Evolutionary conservation across 2,113 vertebrate species (phyloP).

Genomic region (Mixornis gularis): DNA sequence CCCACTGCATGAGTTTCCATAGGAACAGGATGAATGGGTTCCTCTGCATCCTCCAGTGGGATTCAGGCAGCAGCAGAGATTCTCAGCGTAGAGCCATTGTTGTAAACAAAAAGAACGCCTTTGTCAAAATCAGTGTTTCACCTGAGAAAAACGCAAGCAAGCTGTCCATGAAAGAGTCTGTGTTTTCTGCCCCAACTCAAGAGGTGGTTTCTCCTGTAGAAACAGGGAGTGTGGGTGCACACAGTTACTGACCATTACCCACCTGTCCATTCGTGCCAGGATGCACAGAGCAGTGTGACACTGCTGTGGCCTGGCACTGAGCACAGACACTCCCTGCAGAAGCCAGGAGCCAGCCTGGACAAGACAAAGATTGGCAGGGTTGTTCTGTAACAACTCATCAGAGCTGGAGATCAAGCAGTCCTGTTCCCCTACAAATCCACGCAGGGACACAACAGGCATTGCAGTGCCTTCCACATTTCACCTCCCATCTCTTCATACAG

Average conservation of each 20-base stretch:
- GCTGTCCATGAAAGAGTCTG: neutral
- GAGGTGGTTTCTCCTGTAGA: neutral
- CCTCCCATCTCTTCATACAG: neutral
- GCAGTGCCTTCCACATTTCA: neutral
- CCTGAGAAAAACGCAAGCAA: neutral
- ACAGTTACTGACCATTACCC: rapidly evolving
- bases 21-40: slow-evolving; percentile 15
- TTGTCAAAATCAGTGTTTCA: neutral
- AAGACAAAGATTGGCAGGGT: rapidly evolving
- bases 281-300: neutral
- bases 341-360: neutral
- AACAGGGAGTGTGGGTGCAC: neutral
- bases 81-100: neutral
- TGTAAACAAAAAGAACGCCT: neutral
- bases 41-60: neutral
- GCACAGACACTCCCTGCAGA: neutral
- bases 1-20: slow-evolving; percentile 24
- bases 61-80: neutral
- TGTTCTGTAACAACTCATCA: neutral
- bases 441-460: neutral
- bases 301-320: neutral
- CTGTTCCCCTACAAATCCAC: rapidly evolving
- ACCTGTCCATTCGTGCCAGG: rapidly evolving
- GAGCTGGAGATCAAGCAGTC: neutral
- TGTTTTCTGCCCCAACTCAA: neutral